Base-by-base conservation (phyloP, 2,113 vertebrate genomes). In the Onychostruthus taczanowskii region DNA sequence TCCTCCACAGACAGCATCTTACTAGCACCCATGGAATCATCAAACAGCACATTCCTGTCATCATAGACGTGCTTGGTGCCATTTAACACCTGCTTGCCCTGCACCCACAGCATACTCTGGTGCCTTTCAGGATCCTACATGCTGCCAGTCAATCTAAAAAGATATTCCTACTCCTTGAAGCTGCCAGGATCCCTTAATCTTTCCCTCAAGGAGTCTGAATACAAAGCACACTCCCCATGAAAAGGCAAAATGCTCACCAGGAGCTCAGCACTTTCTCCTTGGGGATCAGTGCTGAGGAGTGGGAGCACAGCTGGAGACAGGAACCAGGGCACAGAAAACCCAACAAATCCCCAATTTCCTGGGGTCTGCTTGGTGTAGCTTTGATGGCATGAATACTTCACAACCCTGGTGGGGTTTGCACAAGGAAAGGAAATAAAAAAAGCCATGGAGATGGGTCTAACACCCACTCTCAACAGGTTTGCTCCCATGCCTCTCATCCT, bases 101-200 rank as follows among this genome's bases (percentile, higher is more conserved):
- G 41, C 44, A 61, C 16, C 31, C 20, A 63, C 62, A 55, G 59
- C 0, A 0, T n/a, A 39, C 7, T 53, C 44, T 0, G 1, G 37
- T 80, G 72, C 26, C 20, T 78, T 56, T 47, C 61, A 67, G 64
- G n/a, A 74, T 56, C 50, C 52, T 46, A 74, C 75, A 81, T 4
- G 12, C 64, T 81, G 59, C 41, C 22, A 15, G 55, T 41, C 21
- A 16, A 53, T 24, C 66, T 31, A 7, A 78, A 69, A 55, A 28
- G 27, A 28, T 26, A n/a, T 41, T 92, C 74, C 74, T 53, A 37
- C 11, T 49, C 61, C 19, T 44, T 21, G 44, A 55, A 84, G 43
- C 39, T 72, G 31, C 67, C 37, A 46, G 22, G 23, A 84, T 52
- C 61, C 66, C 49, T 35, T 41, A 49, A 58, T 79, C 63, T 62